Evolutionary conservation across 1,140 invertebrate species (phyloP), one percentile per base, ranked within the genome.

Genomic region (Hylaeus anthracinus): DNA sequence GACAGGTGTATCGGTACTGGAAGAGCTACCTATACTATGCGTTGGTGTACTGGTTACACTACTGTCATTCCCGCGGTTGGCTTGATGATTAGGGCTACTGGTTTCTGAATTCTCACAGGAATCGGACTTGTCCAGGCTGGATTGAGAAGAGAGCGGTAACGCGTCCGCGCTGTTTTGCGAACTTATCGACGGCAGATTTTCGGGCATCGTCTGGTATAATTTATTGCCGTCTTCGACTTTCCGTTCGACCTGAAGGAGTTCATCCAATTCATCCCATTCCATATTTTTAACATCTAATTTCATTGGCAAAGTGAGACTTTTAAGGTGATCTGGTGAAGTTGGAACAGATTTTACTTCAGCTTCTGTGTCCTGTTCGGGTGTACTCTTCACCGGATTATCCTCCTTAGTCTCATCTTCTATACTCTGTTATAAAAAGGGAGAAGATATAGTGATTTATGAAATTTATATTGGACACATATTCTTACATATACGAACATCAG

Each of bases 201-300:
- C 93, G 0, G 96, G 96, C 95, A 96, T 96, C 3, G 96, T 97
- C 92, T 95, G 95, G 90, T 96, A 96, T 14, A 95, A 88, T 90
- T 96, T 96, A 64, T 95, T 94, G 71, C 94, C 93, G 60, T 96
- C 94, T 75, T 95, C 95, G 43, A 95, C 90, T 84, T 95, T 95
- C n/a, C 95, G 93, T 88, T 96, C 96, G 1, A 96, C 94, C 93
- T 96, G 95, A 69, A 96, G 90, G 8, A 96, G 87, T 81, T 96
- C 95, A 89, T 96, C 96, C 26, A 96, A 90, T 86, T 96, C 96
- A 89, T 96, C 96, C 95, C 96, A 96, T 86, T 96, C 92, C 85
- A 95, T 92, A 67, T 94, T 94, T 81, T 96, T 95, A 6, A 95
- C 93, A 86, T 96, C 95, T 69, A 97, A 89, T 88, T 96, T 96